phyloP scores from a whole-genome alignment of 2,113 vertebrate genomes.

The Butastur rufipennis region DNA sequence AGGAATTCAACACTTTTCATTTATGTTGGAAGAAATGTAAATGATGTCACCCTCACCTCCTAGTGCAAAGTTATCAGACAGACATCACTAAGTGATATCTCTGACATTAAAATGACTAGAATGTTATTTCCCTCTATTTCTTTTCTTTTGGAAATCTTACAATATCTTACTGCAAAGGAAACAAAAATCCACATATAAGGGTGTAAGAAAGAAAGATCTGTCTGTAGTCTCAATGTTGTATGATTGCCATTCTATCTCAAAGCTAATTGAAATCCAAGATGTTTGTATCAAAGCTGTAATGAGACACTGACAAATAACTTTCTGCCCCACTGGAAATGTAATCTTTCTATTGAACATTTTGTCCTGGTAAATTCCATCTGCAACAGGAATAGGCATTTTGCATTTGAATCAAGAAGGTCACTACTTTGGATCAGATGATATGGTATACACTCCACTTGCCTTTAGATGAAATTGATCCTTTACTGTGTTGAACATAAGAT shows the following conservation, averaged over 20 bases:
- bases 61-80: conserved; percentile 71
- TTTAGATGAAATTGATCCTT: conserved; percentile 67
- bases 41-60: conserved; percentile 63
- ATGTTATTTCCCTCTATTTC: conserved; percentile 59
- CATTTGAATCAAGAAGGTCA: conserved; percentile 76
- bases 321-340: conserved; percentile 79
- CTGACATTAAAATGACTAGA: conserved; percentile 66
- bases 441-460: not conserved
- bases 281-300: conserved; percentile 70
- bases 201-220: conserved; percentile 47
- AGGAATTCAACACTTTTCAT: conserved; percentile 64
- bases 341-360: conserved; percentile 74
- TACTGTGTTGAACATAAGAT: conserved; percentile 15
- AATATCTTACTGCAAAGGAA: conserved; percentile 42
- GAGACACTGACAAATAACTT: conserved; percentile 76
- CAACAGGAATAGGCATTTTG: conserved; percentile 61
- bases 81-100: conserved; percentile 24
- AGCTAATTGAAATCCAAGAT: conserved; percentile 74
- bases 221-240: conserved; percentile 7
- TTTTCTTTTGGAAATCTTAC: conserved; percentile 55
- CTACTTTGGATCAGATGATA: conserved; percentile 48
- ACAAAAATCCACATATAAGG: conserved; percentile 21
- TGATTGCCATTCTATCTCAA: conserved; percentile 62
- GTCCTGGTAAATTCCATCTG: conserved; percentile 71
- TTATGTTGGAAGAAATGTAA: conserved; percentile 72